Percentiles rank a stretch among this genome's conserved stretches.
These are phyloP conservation scores for Oxycera nigricornis DNA, from an alignment of 2,888 invertebrate species.

Conservation along the genomic window DNA sequence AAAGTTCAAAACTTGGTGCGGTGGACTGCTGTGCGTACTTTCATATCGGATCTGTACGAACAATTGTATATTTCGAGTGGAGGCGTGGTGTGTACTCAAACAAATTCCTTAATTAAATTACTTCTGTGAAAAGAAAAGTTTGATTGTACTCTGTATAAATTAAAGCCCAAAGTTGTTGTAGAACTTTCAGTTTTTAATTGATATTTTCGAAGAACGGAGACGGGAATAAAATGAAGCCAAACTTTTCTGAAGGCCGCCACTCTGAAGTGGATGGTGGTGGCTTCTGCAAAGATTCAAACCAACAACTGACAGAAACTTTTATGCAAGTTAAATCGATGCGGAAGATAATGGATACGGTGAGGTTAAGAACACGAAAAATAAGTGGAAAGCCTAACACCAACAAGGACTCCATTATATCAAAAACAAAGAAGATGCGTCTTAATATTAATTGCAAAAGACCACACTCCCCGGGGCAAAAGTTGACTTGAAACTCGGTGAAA, in stretches of 20 bases:
- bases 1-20: neutral
- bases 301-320: neutral
- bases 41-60: neutral
- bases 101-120: conserved; percentile 41
- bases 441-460: neutral
- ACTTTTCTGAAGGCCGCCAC: conserved; percentile 1
- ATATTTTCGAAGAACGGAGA: conserved; percentile 30
- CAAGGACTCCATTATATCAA: too few relatives aligned
- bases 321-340: neutral
- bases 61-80: neutral
- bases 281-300: neutral
- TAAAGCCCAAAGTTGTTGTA: conserved; percentile 40
- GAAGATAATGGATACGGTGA: neutral
- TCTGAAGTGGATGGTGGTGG: neutral
- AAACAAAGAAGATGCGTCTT: neutral
- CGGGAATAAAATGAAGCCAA: neutral
- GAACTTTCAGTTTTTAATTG: conserved; percentile 42
- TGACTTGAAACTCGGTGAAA: neutral
- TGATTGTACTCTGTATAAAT: conserved; percentile 41
- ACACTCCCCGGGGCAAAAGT: neutral
- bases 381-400: neutral
- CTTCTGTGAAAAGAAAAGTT: conserved; percentile 39
- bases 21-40: neutral
- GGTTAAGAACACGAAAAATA: too few relatives aligned
- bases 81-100: conserved; percentile 33